A percentile compares a stretch with the other conserved stretches of the same genome.
These are phyloP conservation scores for Gorsachius magnificus DNA, from an alignment of 2,797 vertebrate genomes.

Conservation along the genomic window DNA sequence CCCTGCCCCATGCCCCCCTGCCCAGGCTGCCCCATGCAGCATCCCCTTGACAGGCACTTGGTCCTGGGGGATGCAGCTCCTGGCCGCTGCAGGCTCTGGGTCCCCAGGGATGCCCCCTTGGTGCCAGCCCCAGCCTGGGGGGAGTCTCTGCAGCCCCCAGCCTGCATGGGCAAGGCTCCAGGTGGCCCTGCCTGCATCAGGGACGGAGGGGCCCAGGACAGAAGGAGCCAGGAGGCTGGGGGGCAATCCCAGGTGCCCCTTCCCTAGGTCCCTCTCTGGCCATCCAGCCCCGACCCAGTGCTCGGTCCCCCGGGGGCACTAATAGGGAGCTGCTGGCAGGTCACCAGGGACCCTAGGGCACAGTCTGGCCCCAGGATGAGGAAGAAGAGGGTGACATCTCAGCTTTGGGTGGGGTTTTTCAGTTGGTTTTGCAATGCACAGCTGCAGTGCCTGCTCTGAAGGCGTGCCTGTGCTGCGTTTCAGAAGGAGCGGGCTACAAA, in stretches of 20 bases:
- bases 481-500: neutral
- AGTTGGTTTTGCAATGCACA: neutral
- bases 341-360: too few relatives aligned
- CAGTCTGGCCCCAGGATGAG: neutral
- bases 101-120: neutral
- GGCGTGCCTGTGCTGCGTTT: neutral
- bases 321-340: neutral
- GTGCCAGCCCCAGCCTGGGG: neutral
- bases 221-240: neutral
- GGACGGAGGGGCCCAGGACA: neutral
- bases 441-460: neutral
- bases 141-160: neutral
- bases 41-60: neutral
- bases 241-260: neutral
- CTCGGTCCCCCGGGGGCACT: neutral
- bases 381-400: neutral
- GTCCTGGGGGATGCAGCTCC: neutral
- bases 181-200: neutral
- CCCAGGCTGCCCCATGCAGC: neutral
- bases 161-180: neutral
- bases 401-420: neutral
- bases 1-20: neutral
- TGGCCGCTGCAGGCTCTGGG: fast-evolving
- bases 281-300: too few relatives aligned
- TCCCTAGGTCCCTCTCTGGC: neutral